These are phyloP conservation scores for Babyrousa celebensis DNA, from an alignment of 2,797 vertebrate genomes.

Conservation along the genomic window DNA sequence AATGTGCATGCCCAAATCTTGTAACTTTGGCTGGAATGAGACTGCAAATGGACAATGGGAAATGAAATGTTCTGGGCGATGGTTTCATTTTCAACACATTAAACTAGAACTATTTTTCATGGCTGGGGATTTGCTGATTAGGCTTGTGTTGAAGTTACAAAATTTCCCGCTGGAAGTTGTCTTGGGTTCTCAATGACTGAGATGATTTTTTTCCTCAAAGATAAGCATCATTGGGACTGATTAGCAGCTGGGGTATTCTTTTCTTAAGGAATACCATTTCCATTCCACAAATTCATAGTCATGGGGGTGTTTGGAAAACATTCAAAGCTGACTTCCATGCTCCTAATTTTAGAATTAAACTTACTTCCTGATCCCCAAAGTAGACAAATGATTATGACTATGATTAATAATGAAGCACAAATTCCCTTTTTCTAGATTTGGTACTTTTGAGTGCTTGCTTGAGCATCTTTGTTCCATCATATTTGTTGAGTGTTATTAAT, in stretches of 20 bases:
- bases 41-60: constrained; percentile 24
- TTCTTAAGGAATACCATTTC: background rate
- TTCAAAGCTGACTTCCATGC: background rate
- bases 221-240: background rate
- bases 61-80: background rate
- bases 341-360: background rate
- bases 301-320: background rate
- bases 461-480: background rate
- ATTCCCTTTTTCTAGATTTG: background rate
- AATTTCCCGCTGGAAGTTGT: background rate
- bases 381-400: background rate
- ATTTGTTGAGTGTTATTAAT: background rate
- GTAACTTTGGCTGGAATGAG: constrained; percentile 74
- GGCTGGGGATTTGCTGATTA: constrained; percentile 22
- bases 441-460: background rate
- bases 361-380: background rate
- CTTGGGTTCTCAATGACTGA: background rate
- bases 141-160: rapidly evolving
- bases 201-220: background rate
- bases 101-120: constrained; percentile 72
- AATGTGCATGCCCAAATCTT: constrained; percentile 71
- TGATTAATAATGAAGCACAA: background rate
- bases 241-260: background rate
- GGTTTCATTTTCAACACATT: background rate
- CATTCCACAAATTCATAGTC: background rate